Evolutionary conservation across 2,113 vertebrate species (phyloP), one percentile per base, ranked within the genome.

Genomic region (Uria lomvia): DNA sequence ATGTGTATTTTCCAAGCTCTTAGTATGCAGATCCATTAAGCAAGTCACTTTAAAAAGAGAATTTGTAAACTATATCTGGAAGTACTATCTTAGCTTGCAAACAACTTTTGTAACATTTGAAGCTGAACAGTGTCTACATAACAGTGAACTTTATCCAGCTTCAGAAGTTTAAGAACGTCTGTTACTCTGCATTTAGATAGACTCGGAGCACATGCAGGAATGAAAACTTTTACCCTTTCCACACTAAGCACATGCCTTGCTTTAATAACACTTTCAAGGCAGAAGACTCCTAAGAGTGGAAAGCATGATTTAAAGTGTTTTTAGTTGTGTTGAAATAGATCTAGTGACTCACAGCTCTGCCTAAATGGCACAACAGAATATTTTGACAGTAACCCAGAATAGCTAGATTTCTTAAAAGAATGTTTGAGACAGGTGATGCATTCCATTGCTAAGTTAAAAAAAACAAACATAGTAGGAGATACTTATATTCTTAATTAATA

Each of bases 331-430:
- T 88, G 86, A 94, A 93, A 90, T 81, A 86, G 81, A 92, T 77
- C 26, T 47, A 32, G 88, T 96, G 94, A 95, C 82, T 96, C 92
- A 93, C 74, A 92, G 72, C 32, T 93, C 49, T 93, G 92, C 38
- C 70, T 55, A 86, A 86, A 66, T 66, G 85, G 36, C 60, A 90
- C n/a, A 73, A 76, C 45, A 83, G 30, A 75, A 50, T 83, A 95
- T 68, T 86, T 68, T 86, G 77, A 80, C 63, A 93, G 76, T 47
- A 85, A 52, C 15, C 60, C 56, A 79, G 62, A 49, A 53, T 12
- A 77, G 58, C 43, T 67, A 72, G 42, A 49, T 68, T 52, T 78
- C 47, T 72, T 81, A 66, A 73, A 83, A 65, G 65, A 52, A n/a
- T 88, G 18, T 53, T 83, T 81, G 63, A 70, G 47, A 36, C 11